These are phyloP conservation scores for Tetrao urogallus DNA, from an alignment of 2,113 vertebrate species.

Conservation along the genomic window DNA sequence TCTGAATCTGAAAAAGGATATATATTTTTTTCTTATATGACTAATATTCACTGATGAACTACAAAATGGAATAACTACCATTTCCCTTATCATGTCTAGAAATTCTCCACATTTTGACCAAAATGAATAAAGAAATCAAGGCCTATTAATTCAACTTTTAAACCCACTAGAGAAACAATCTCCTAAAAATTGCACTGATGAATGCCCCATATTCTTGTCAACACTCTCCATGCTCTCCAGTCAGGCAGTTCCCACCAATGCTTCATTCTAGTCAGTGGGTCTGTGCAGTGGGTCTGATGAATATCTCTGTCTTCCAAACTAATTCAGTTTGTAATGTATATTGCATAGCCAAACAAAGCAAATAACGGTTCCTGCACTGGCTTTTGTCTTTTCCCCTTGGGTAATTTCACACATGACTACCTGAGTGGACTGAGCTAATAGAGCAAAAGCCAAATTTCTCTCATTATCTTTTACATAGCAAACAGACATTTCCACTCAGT, in stretches of 20 bases:
- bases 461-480: conserved; percentile 64
- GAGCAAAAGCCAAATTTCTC: conserved; percentile 63
- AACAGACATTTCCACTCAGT: conserved; percentile 60
- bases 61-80: background rate
- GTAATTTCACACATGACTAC: conserved; percentile 73
- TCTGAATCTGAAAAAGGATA: background rate
- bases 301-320: conserved; percentile 26
- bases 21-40: background rate
- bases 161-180: background rate
- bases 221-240: background rate
- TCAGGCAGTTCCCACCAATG: background rate
- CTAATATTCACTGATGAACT: background rate
- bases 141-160: background rate
- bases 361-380: conserved; percentile 10
- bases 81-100: background rate
- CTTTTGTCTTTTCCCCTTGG: conserved; percentile 21
- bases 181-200: background rate
- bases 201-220: background rate
- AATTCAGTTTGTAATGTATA: conserved; percentile 24
- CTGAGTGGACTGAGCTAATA: conserved; percentile 27
- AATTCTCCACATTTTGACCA: background rate
- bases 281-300: background rate
- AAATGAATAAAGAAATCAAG: background rate
- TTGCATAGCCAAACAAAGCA: conserved; percentile 37
- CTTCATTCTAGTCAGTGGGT: background rate